These are phyloP conservation scores for Pandemis corylana DNA, from an alignment of 2,888 invertebrate genomes.

Conservation along the genomic window DNA sequence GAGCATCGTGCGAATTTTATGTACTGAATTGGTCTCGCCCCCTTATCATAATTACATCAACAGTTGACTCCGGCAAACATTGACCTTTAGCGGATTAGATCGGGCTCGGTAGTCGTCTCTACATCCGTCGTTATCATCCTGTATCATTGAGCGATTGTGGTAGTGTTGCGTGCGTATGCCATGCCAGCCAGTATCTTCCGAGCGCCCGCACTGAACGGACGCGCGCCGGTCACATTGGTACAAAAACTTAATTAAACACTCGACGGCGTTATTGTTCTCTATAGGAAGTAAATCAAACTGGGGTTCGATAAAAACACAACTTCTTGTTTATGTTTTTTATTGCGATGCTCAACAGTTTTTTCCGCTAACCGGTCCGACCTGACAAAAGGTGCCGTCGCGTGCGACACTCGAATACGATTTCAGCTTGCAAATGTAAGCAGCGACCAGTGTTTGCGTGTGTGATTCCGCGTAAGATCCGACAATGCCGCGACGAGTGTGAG, in stretches of 20 bases:
- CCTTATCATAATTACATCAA: constrained; percentile 56
- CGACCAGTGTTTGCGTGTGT: constrained; percentile 45
- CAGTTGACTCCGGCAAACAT: constrained; percentile 78
- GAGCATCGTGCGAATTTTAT: constrained; percentile 27
- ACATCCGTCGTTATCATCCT: constrained; percentile 59
- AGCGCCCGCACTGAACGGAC: constrained; percentile 34
- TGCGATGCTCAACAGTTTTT: constrained; percentile 45
- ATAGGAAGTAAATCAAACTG: constrained; percentile 35
- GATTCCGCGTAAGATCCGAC: constrained; percentile 38
- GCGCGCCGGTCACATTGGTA: constrained; percentile 23
- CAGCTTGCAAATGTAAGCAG: constrained; percentile 50
- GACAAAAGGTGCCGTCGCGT: constrained; percentile 52
- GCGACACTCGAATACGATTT: constrained; percentile 51
- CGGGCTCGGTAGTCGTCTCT: constrained; percentile 47
- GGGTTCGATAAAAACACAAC: constrained; percentile 38
- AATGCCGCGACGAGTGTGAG: constrained; percentile 48
- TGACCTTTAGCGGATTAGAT: constrained; percentile 76
- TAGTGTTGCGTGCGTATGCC: constrained; percentile 38
- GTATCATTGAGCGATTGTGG: constrained; percentile 50
- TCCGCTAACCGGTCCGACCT: constrained; percentile 55
- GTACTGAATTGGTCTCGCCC: constrained; percentile 37
- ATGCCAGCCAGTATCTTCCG: constrained; percentile 36
- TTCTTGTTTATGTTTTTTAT: constrained; percentile 39
- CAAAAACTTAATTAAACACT: constrained; percentile 30
- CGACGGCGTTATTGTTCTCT: constrained; percentile 28